Evolutionary conservation across 2,113 vertebrate genomes (phyloP), one percentile per base, ranked within the genome.

Genomic region (Vicugna pacos): DNA sequence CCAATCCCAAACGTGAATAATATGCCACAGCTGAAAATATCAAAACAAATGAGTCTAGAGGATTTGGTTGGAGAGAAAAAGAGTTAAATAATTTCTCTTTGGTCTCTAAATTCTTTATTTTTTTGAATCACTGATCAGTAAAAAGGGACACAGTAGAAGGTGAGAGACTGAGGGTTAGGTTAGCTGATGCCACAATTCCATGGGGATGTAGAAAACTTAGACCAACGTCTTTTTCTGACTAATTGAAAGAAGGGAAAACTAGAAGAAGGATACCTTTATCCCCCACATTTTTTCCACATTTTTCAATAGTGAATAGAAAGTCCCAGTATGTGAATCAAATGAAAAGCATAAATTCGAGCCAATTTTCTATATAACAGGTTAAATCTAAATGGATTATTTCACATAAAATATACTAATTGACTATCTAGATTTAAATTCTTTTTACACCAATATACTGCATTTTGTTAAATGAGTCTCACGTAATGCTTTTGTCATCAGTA

Each of bases 301-400:
- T 89, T 91, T 85, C 26, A 58, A 5, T 30, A 82, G 42, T 79
- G 48, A 93, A 14, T 72, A 76, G 54, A 91, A 58, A 54, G 79
- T 91, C 6, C 42, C 67, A 58, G 16, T 86, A 19, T 81, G 17
- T 86, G 28, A 96, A 89, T 89, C n/a, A 79, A 89, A 87, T 20
- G 28, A 80, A 92, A 95, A 93, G 22, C 42, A 93, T 96, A 93
- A 79, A 93, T 95, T 79, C 7, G 89, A 89, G 64, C 62, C 48
- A 84, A 9, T 82, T 56, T 95, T 89, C 35, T 82, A 35, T 72
- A 82, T 80, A 72, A 87, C 46, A 88, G 6, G 28, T 77, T 90
- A 90, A 94, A 91, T 67, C 3, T 70, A 96, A 88, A 77, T n/a
- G 56, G 42, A 16, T 77, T 94, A 50, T 80, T 88, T 91, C n/a